phyloP scores from a whole-genome alignment of 1,140 invertebrate genomes.

The Catajapyx aquilonaris region DNA sequence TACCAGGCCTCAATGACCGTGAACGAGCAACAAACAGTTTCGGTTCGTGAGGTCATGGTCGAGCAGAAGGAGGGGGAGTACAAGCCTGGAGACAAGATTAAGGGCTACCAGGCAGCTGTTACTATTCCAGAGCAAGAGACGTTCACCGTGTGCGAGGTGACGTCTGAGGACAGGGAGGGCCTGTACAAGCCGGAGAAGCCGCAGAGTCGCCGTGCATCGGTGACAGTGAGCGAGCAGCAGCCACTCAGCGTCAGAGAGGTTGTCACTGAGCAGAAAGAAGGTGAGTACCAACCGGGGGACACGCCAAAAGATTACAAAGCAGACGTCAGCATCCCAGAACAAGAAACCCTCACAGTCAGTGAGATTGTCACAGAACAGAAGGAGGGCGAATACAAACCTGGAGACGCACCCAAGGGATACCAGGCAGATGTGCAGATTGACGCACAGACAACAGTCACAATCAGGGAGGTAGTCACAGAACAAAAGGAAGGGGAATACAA shows the following conservation, averaged over 20 bases:
- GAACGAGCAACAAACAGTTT: conserved; percentile 24
- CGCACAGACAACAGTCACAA: background rate
- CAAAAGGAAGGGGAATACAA: background rate
- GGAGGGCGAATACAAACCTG: conserved; percentile 19
- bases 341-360: conserved; percentile 25
- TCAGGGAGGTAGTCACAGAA: background rate
- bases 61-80: conserved; percentile 32
- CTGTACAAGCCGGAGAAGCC: conserved; percentile 19
- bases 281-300: conserved; percentile 16
- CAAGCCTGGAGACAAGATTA: conserved; percentile 25
- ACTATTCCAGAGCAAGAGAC: conserved; percentile 29
- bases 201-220: conserved; percentile 21
- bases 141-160: conserved; percentile 33
- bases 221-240: conserved; percentile 26
- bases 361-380: conserved; percentile 27
- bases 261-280: conserved; percentile 23
- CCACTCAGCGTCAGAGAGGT: conserved; percentile 29
- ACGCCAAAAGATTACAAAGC: conserved; percentile 19
- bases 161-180: conserved; percentile 24
- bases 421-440: background rate
- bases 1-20: conserved; percentile 20
- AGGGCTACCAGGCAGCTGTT: conserved; percentile 26
- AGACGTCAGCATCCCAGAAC: conserved; percentile 21
- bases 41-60: conserved; percentile 26
- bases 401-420: background rate